Conservation (phyloP, 1,140 invertebrate genomes). For the Drosophila bocqueti region DNA sequence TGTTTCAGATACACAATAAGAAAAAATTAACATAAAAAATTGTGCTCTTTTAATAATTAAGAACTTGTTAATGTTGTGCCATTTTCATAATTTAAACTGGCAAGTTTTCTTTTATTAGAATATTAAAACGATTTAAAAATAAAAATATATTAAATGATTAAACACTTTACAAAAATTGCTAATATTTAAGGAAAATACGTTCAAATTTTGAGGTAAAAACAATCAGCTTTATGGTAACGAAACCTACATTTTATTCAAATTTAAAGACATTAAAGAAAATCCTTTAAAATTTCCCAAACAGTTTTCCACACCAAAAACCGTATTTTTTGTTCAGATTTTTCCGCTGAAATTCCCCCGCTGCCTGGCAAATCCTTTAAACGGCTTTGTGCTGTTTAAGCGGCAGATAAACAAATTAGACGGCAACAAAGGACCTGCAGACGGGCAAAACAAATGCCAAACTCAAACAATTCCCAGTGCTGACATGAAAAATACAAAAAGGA, state of each 20-base stretch:
- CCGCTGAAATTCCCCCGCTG: constrained; percentile 1
- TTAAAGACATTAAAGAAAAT: background rate
- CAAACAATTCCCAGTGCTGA: constrained; percentile 53
- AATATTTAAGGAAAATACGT: too few relatives aligned
- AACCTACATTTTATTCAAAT: too few relatives aligned
- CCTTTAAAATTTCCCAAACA: too few relatives aligned
- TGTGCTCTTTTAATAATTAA: too few relatives aligned
- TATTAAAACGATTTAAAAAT: too few relatives aligned
- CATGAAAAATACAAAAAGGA: constrained; percentile 9
- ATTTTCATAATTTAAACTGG: too few relatives aligned
- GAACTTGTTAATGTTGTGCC: too few relatives aligned
- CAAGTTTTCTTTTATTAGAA: too few relatives aligned
- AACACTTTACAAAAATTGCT: too few relatives aligned
- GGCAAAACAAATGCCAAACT: constrained; percentile 67
- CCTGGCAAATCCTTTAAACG: constrained; percentile 34
- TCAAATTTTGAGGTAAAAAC: background rate
- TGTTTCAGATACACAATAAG: background rate
- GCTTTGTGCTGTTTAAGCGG: constrained; percentile 55
- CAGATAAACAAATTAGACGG: constrained; percentile 73
- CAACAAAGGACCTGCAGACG: constrained; percentile 56
- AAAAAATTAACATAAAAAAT: background rate
- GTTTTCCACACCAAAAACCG: background rate
- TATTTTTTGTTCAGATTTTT: background rate
- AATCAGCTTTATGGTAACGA: background rate
- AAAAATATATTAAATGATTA: too few relatives aligned